These are phyloP conservation scores for Andrena marginata DNA, from an alignment of 2,888 invertebrate genomes.

Conservation along the genomic window DNA sequence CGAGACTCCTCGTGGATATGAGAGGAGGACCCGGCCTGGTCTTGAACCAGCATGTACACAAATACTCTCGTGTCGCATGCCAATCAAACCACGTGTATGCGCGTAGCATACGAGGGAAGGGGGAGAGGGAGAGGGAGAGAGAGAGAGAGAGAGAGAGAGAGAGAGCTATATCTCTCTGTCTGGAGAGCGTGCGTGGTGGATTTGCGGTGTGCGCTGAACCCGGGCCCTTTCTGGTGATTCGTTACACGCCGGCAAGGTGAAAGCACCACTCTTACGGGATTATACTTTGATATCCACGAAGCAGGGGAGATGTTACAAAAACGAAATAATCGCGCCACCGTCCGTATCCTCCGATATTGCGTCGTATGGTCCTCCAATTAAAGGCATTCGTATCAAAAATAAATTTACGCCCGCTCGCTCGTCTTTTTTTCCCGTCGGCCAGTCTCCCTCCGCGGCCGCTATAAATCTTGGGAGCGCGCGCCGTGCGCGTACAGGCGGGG, in stretches of 20 bases:
- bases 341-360: slow-evolving; percentile 47
- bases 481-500: slow-evolving; percentile 4
- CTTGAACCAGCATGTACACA: slow-evolving; percentile 76
- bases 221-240: slow-evolving; percentile 73
- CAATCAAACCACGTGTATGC: slow-evolving; percentile 77
- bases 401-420: slow-evolving; percentile 50
- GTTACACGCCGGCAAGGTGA: slow-evolving; percentile 72
- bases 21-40: slow-evolving; percentile 59
- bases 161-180: background rate
- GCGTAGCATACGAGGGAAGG: slow-evolving; percentile 67
- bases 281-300: slow-evolving; percentile 73
- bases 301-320: slow-evolving; percentile 56
- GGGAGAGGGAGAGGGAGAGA: background rate
- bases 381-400: slow-evolving; percentile 64
- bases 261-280: slow-evolving; percentile 75
- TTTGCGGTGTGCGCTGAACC: slow-evolving; percentile 66
- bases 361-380: slow-evolving; percentile 61
- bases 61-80: slow-evolving; percentile 82
- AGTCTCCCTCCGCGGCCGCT: slow-evolving; percentile 8
- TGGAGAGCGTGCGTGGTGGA: slow-evolving; percentile 53
- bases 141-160: background rate
- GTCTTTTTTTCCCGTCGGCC: background rate
- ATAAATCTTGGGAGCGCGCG: slow-evolving; percentile 51
- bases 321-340: slow-evolving; percentile 56
- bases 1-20: slow-evolving; percentile 31